Base-by-base conservation (phyloP, 2,113 vertebrate genomes). In the Toxotes chatareus region DNA sequence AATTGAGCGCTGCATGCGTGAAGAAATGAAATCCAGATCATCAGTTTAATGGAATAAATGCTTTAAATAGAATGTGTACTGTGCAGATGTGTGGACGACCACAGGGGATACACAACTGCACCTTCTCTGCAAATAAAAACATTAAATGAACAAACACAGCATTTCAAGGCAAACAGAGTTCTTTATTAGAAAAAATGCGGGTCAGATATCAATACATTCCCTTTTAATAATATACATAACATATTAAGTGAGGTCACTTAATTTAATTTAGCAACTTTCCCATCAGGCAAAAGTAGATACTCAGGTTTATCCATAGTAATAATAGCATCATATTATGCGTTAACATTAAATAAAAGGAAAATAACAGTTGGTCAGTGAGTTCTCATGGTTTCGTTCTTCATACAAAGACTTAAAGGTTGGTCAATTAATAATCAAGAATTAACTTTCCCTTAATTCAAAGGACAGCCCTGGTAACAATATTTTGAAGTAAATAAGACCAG, bases 141-240 rank as follows among this genome's bases (percentile, higher is more conserved):
- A 21, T 62, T 34, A 60, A 16, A 56, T 57, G 14, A 23, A 53
- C 36, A 53, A 70, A 53, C 19, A 73, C 27, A 69, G 9, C 7
- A 75, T 47, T 47, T 62, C 17, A 80, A 46, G 17, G 12, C 10
- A 65, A 44, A 73, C 27, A 0, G 32, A 65, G 14, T 67, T 1
- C 13, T 86, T 91, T 87, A 88, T 85, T 91, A 68, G 5, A 36
- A 59, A 53, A 73, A 42, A 21, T 7, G 6, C 21, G 0, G 1
- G 5, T 51, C 8, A 51, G 4, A 7, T 10, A 65, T 32, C 5
- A 27, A 51, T 42, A 46, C 27, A 67, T 57, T 46, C 4, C 38
- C 34, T 70, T 61, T 60, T 34, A 49, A 62, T n/a, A 76, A 17
- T 19, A 73, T 36, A 74, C 38, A 79, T 38, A 9, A 68, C n/a